Evolutionary conservation across 92 coral and sea anemone species (phyloP).

Genomic region (Scolanthus callimorphus): DNA sequence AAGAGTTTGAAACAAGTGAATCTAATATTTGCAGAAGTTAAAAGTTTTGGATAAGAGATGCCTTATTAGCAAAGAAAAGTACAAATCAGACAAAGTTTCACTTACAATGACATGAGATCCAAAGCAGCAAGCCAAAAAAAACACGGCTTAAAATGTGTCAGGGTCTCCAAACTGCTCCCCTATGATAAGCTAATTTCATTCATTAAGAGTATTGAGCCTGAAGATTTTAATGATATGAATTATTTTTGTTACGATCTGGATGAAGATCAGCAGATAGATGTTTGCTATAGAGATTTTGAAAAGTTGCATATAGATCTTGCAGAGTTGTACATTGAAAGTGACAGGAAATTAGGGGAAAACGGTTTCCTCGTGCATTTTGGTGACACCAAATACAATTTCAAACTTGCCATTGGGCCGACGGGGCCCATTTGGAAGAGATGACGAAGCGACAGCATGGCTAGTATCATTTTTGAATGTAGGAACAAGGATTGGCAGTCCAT

Average conservation of each 20-base stretch:
- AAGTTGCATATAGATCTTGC: conserved; percentile 16
- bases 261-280: conserved; percentile 26
- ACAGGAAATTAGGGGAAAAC: conserved; percentile 16
- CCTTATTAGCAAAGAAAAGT: conserved; percentile 19
- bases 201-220: conserved; percentile 20
- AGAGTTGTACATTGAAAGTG: conserved; percentile 20
- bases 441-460: conserved; percentile 20
- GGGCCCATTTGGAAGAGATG: conserved; percentile 21
- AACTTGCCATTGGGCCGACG: conserved; percentile 12
- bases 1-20: too few relatives aligned
- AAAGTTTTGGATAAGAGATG: conserved; percentile 13
- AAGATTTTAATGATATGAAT: conserved; percentile 21
- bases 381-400: conserved; percentile 7
- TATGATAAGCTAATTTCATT: conserved; percentile 27
- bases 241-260: conserved; percentile 24
- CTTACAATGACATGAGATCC: neutral
- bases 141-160: neutral
- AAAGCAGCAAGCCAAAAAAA: neutral
- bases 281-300: conserved; percentile 17
- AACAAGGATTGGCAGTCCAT: conserved; percentile 9
- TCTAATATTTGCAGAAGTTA: too few relatives aligned
- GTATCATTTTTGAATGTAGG: conserved; percentile 14
- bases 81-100: neutral
- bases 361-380: conserved; percentile 9
- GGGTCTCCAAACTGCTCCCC: neutral